A percentile compares a stretch with the other conserved stretches of the same genome.
Evolutionary conservation across 2,113 vertebrate genomes (phyloP).

Genomic region (Engystomops pustulosus): DNA sequence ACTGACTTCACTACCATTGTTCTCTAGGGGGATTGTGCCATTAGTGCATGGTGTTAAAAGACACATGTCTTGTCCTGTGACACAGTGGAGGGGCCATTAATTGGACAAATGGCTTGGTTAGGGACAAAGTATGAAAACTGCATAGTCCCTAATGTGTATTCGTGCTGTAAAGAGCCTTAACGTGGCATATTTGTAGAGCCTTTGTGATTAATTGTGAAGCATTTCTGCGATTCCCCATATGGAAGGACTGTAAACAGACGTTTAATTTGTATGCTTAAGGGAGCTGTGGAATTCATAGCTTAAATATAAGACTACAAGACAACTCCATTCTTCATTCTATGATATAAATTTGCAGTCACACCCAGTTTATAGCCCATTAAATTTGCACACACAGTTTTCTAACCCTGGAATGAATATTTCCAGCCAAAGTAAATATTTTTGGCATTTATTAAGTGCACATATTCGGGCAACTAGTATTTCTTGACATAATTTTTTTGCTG

Average conservation of each 20-base stretch:
- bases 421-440: conserved; percentile 11
- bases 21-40: conserved; percentile 17
- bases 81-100: conserved; percentile 28
- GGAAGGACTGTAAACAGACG: conserved; percentile 40
- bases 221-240: conserved; percentile 37
- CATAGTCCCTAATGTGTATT: conserved; percentile 40
- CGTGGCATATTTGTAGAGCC: conserved; percentile 48
- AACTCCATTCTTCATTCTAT: not conserved
- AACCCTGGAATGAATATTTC: not conserved
- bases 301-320: conserved; percentile 23
- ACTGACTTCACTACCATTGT: not conserved
- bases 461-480: not conserved
- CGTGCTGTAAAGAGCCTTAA: conserved; percentile 27
- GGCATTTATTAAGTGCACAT: not conserved
- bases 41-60: conserved; percentile 29
- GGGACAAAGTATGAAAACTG: conserved; percentile 45
- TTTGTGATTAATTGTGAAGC: conserved; percentile 49
- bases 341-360: conserved; percentile 30
- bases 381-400: conserved; percentile 12
- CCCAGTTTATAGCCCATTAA: conserved; percentile 35
- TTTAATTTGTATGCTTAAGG: conserved; percentile 40
- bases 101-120: conserved; percentile 48
- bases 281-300: conserved; percentile 43
- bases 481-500: not conserved
- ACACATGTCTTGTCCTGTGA: conserved; percentile 41